Evolutionary conservation across 2,888 invertebrate species (phyloP).

Genomic region (Pyralis farinalis): DNA sequence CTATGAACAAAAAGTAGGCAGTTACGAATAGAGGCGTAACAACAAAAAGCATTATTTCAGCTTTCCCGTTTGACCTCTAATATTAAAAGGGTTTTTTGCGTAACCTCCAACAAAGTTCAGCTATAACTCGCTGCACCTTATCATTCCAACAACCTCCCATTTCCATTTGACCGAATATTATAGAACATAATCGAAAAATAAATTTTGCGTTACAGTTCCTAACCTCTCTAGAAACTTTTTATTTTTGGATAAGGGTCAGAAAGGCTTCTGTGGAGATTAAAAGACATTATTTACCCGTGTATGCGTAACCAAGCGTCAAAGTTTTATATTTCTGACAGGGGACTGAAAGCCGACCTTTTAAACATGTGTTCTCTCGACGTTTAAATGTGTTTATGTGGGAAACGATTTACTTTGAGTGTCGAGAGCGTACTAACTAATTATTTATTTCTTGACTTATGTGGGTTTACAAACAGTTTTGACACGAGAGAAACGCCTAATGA

Average conservation of each 20-base stretch:
- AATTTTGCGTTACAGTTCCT: slow-evolving; percentile 51
- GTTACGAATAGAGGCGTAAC: background rate
- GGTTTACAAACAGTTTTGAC: background rate
- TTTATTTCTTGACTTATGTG: background rate
- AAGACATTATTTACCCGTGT: slow-evolving; percentile 70
- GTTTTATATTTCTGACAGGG: slow-evolving; percentile 70
- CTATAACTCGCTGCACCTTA: slow-evolving; percentile 33
- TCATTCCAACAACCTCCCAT: slow-evolving; percentile 27
- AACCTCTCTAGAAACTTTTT: slow-evolving; percentile 58
- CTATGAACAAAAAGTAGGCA: background rate
- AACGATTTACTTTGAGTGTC: slow-evolving; percentile 30
- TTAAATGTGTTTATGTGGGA: slow-evolving; percentile 35
- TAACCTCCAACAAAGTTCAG: slow-evolving; percentile 10
- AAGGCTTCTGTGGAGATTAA: slow-evolving; percentile 62
- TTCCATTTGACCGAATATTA: slow-evolving; percentile 37
- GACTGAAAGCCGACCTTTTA: slow-evolving; percentile 44
- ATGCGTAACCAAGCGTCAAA: slow-evolving; percentile 58
- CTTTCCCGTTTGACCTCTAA: background rate
- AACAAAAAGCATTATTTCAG: background rate
- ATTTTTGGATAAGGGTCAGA: slow-evolving; percentile 57
- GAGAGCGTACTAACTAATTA: background rate
- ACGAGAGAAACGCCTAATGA: background rate
- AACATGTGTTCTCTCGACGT: slow-evolving; percentile 42
- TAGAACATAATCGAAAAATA: slow-evolving; percentile 66
- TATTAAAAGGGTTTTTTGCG: background rate